Percentiles rank a stretch among this genome's conserved stretches.
Conservation (phyloP, 2,113 vertebrate genomes). For the Nothobranchius furzeri region DNA sequence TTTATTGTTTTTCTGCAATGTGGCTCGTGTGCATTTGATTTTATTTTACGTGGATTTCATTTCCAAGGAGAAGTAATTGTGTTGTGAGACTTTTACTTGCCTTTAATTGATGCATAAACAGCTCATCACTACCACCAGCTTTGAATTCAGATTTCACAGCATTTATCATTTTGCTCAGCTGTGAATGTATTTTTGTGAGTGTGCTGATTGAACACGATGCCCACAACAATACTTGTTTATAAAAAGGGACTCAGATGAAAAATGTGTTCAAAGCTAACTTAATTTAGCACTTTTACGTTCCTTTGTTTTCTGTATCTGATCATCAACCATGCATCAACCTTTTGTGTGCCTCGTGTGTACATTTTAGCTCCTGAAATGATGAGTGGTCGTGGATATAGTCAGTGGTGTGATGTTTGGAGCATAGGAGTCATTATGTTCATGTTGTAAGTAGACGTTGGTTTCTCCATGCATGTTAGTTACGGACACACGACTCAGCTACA, state of each 20-base stretch:
- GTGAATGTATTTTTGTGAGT: neutral
- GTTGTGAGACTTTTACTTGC: neutral
- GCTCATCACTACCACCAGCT: conserved; percentile 16
- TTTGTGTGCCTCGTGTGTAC: conserved; percentile 61
- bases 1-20: neutral
- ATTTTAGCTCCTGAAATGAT: conserved; percentile 91
- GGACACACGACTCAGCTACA: conserved; percentile 10
- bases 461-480: neutral
- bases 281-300: neutral
- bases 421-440: conserved; percentile 92
- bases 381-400: conserved; percentile 85
- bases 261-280: conserved; percentile 1
- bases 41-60: too few species aligned
- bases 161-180: neutral
- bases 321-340: conserved; percentile 2
- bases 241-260: neutral
- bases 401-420: conserved; percentile 92
- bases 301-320: neutral
- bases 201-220: neutral
- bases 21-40: neutral
- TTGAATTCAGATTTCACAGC: neutral
- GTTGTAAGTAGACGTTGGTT: conserved; percentile 82
- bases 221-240: neutral
- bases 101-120: neutral
- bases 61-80: neutral